Conservation (phyloP, 2,113 vertebrate species). For the Podilymbus podiceps region DNA sequence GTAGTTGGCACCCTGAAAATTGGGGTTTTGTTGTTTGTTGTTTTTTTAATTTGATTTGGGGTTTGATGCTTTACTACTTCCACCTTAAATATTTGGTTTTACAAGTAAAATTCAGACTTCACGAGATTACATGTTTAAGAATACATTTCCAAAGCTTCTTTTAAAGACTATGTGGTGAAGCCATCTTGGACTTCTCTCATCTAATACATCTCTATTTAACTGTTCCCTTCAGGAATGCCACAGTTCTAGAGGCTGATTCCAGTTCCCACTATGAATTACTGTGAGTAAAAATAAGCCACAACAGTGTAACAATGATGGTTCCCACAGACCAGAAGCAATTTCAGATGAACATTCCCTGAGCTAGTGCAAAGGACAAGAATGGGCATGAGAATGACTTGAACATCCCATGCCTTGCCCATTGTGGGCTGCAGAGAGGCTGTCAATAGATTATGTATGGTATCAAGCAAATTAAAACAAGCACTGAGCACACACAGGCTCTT, state of each 20-base stretch:
- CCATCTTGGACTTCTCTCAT: background rate
- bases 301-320: background rate
- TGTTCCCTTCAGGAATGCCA: background rate
- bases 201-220: background rate
- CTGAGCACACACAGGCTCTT: background rate
- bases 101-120: background rate
- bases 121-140: background rate
- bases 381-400: background rate
- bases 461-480: background rate
- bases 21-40: background rate
- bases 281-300: background rate
- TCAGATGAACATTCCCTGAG: background rate
- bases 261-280: background rate
- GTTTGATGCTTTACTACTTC: background rate
- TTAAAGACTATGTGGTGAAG: background rate
- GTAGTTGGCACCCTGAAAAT: background rate
- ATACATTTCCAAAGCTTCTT: background rate
- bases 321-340: background rate
- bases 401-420: background rate
- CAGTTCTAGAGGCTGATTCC: background rate
- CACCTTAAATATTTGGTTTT: background rate
- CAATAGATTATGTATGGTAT: background rate
- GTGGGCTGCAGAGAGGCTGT: background rate
- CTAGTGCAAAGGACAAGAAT: background rate
- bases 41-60: background rate